Evolutionary conservation across 2,797 vertebrate species (phyloP), one percentile per base, ranked within the genome.

Genomic region (Vireo griseus): DNA sequence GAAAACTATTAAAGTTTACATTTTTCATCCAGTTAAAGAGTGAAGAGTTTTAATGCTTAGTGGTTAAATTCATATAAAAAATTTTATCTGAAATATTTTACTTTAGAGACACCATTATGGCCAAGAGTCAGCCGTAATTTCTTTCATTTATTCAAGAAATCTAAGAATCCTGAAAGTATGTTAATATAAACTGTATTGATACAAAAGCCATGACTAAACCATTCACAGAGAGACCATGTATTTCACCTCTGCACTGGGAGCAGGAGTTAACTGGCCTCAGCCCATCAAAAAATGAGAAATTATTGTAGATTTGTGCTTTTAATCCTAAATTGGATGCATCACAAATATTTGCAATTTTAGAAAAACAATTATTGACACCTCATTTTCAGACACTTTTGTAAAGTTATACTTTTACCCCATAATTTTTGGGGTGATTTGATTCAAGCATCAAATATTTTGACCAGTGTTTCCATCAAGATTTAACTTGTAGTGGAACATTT

Each of bases 11-110:
- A 37, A 75, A 90, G 7, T 31, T 91, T 54, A 42, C 6, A 42
- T 45, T 6, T 61, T 84, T 86, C 42, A n/a, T 65, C 40, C 54
- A 94, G 55, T 72, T 92, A 75, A 86, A 71, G 11, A 9, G 5
- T 24, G 6, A 39, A 7, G 3, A 3, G 1, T 6, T 84, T 71
- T n/a, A 45, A 87, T 9, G 11, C 2, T 18, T 57, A 58, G 25
- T 55, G 11, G n/a, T 57, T 88, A 92, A 93, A 76, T 62, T 75
- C 12, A 63, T 61, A 61, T 26, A 5, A 90, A 94, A 91, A 89
- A 13, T 17, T 80, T 75, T 17, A 75, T 26, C 22, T 7, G 3
- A 80, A 85, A 54, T 47, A 86, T 59, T 92, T 91, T 78, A 57
- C 9, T 75, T 63, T 20, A 81, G 37, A 87, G 55, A 22, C 16